Base-by-base conservation (phyloP, 2,113 vertebrate genomes). In the Perognathus longimembris region DNA sequence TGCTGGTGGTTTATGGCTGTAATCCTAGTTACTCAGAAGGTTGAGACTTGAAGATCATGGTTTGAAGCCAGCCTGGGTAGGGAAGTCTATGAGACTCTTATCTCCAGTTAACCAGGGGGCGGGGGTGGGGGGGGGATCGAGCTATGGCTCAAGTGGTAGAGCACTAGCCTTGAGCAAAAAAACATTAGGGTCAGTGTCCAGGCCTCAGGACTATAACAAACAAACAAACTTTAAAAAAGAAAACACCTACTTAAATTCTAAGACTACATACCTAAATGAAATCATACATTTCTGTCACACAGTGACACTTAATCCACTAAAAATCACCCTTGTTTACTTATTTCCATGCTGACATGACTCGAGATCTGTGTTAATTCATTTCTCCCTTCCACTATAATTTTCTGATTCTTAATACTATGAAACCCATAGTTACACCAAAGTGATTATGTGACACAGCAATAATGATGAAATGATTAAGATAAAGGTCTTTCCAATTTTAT, bases 371-470 rank as follows among this genome's bases (percentile, higher is more conserved):
- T 82, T 54, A 87, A 57, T 42, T 45, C 38, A 61, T 50, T 87
- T 42, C 36, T 85, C 74, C 66, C 38, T 85, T 45, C 45, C n/a
- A 74, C 10, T 81, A 63, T 1, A 76, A 36, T 67, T 85, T 83
- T 90, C n/a, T 90, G 42, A 54, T 75, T 90, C 59, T 75, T 66
- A 90, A 75, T 28, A 90, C n/a, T 54, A 54, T 54, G 8, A 21
- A 83, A 66, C 59, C 15, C 59, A 83, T 66, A 30, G 26, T 3
- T 77, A 59, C 74, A 74, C 40, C 26, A 90, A 12, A 83, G 21
- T 54, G 14, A 83, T 70, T 15, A 79, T 18, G 6, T 6, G 80
- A 67, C 67, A 75, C 54, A 75, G 32, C 66, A 90, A 83, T 75
- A 82, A 20, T 73, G 67, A 59, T 64, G 73, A 89, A 73, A 64